Conservation (phyloP, 2,888 invertebrate species). For the Phortica okadai region DNA sequence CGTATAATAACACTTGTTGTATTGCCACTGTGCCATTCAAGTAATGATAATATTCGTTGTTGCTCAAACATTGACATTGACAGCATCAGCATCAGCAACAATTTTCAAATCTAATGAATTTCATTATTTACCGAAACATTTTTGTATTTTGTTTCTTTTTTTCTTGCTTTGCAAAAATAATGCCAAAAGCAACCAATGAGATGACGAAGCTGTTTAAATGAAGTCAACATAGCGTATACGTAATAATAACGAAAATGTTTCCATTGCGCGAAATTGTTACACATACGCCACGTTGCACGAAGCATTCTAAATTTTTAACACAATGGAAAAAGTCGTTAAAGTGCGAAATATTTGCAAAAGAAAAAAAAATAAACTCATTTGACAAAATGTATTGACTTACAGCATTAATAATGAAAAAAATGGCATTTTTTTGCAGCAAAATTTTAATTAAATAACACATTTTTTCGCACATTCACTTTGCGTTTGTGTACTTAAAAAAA, state of each 20-base stretch:
- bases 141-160: background rate
- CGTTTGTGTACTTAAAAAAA: background rate
- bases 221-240: slow-evolving; percentile 1
- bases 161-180: background rate
- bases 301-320: too few relatives aligned
- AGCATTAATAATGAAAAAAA: background rate
- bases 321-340: too few relatives aligned
- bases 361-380: too few relatives aligned
- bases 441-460: background rate
- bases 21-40: background rate
- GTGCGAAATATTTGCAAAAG: too few relatives aligned
- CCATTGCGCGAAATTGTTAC: background rate
- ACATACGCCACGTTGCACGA: background rate
- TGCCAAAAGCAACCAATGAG: background rate
- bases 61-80: background rate
- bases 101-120: slow-evolving; percentile 20
- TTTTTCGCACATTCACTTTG: background rate
- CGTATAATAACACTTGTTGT: background rate
- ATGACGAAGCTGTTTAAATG: background rate
- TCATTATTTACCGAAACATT: background rate
- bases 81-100: background rate
- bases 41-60: background rate
- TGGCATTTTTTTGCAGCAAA: background rate
- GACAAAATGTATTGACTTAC: background rate
- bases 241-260: background rate